Evolutionary conservation across 2,888 invertebrate genomes (phyloP).

Genomic region (Holacanthella duospinosa): DNA sequence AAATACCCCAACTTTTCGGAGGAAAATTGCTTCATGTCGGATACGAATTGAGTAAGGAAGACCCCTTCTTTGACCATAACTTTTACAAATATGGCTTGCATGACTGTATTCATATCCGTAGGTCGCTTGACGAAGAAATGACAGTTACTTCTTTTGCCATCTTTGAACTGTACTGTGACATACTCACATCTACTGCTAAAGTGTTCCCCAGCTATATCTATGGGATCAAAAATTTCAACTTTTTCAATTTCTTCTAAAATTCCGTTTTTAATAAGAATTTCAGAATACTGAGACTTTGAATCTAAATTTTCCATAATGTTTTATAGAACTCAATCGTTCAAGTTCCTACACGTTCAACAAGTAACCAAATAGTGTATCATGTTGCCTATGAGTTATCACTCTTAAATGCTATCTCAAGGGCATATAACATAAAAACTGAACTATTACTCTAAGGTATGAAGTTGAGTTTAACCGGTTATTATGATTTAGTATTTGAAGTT

Average conservation of each 20-base stretch:
- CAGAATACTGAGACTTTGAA: not conserved
- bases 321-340: too few relatives aligned
- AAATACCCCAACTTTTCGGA: not conserved
- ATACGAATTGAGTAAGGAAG: conserved; percentile 9
- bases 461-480: too few relatives aligned
- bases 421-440: too few relatives aligned
- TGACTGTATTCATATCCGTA: not conserved
- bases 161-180: conserved; percentile 9
- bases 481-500: too few relatives aligned
- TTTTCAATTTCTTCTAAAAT: not conserved
- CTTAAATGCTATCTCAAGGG: too few relatives aligned
- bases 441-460: too few relatives aligned
- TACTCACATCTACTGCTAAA: conserved; percentile 10
- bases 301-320: not conserved
- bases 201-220: conserved; percentile 7
- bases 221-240: not conserved
- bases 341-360: too few relatives aligned
- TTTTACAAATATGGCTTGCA: not conserved
- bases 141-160: not conserved
- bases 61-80: conserved; percentile 11
- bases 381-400: too few relatives aligned
- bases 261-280: not conserved
- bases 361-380: too few relatives aligned
- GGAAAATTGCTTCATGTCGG: not conserved
- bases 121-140: conserved; percentile 11